Evolutionary conservation across 2,797 vertebrate genomes (phyloP).

Genomic region (Anniella stebbinsi): DNA sequence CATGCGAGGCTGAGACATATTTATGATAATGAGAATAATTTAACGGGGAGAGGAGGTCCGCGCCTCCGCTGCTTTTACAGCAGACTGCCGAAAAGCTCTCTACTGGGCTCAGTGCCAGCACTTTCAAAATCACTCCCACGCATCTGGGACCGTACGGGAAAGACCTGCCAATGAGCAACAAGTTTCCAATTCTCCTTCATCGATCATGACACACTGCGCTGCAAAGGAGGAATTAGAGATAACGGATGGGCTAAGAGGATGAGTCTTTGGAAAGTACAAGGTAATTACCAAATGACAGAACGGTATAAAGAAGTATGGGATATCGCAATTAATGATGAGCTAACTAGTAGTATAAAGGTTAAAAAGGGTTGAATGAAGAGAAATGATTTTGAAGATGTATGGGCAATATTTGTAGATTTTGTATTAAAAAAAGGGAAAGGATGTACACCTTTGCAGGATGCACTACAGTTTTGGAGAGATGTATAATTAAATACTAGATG

Average conservation of each 20-base stretch:
- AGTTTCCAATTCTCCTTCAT: not conserved
- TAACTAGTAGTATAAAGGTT: too few relatives aligned
- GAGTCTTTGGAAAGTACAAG: too few relatives aligned
- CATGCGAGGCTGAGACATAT: not conserved
- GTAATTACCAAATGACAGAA: too few relatives aligned
- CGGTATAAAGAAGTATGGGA: too few relatives aligned
- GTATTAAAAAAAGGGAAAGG: too few relatives aligned
- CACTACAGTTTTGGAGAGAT: too few relatives aligned
- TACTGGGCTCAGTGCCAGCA: not conserved
- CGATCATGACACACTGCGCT: not conserved
- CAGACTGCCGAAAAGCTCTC: not conserved
- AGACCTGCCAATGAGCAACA: not conserved
- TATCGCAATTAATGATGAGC: too few relatives aligned
- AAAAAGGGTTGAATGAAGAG: too few relatives aligned
- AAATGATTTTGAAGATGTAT: too few relatives aligned
- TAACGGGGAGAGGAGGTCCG: not conserved
- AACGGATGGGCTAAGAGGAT: not conserved
- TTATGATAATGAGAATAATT: slow-evolving; percentile 22
- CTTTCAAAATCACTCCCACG: slow-evolving; percentile 3
- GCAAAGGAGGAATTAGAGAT: not conserved
- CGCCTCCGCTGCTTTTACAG: not conserved
- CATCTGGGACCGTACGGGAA: not conserved
- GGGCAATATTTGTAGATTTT: too few relatives aligned
- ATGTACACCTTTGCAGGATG: too few relatives aligned
- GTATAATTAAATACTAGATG: too few relatives aligned